These are phyloP conservation scores for Drosophila repletoides DNA, from an alignment of 1,140 invertebrate species.

Conservation along the genomic window DNA sequence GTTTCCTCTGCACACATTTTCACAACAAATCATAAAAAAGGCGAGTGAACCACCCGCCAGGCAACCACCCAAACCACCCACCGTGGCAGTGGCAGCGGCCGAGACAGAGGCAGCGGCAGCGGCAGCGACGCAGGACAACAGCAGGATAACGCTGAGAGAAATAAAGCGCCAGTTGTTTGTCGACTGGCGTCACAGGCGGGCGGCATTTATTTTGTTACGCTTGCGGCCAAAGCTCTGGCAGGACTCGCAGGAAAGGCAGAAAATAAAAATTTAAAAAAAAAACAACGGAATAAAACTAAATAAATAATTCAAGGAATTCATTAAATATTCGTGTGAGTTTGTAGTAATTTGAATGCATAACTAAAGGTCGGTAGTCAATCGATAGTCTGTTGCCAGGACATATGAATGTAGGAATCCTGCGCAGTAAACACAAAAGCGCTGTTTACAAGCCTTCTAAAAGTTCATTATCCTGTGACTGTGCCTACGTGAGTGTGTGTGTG, in stretches of 20 bases:
- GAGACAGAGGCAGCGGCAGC: conserved; percentile 21
- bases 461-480: conserved; percentile 72
- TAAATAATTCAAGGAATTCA: conserved; percentile 44
- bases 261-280: conserved; percentile 4
- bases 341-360: conserved; percentile 38
- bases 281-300: conserved; percentile 15
- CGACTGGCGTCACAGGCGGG: conserved; percentile 73
- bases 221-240: not conserved
- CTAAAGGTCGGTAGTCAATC: conserved; percentile 51
- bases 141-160: conserved; percentile 41
- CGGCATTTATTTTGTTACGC: conserved; percentile 32
- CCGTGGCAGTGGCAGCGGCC: conserved; percentile 7
- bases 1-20: conserved; percentile 74
- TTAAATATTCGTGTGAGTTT: conserved; percentile 4
- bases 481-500: conserved; percentile 21
- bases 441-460: conserved; percentile 66
- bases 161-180: conserved; percentile 72
- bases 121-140: conserved; percentile 39
- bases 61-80: conserved; percentile 35
- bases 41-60: conserved; percentile 19
- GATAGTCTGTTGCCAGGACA: conserved; percentile 45
- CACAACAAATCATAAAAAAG: conserved; percentile 79
- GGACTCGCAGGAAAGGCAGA: too few relatives aligned
- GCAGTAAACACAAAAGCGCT: conserved; percentile 51
- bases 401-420: conserved; percentile 51